Evolutionary conservation across 2,888 invertebrate genomes (phyloP).

Genomic region (Lasioglossum vierecki): DNA sequence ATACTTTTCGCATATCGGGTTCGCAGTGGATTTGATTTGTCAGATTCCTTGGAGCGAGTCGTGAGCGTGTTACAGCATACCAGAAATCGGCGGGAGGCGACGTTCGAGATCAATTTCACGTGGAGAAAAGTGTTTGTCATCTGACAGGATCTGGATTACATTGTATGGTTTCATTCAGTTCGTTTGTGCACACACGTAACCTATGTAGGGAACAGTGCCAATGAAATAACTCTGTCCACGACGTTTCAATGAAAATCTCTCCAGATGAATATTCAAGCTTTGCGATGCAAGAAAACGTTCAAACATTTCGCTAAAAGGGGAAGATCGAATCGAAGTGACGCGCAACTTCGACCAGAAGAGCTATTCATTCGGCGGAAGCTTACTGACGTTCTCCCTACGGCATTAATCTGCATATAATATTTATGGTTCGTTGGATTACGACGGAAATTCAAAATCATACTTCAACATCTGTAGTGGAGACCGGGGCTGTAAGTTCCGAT

Average conservation of each 20-base stretch:
- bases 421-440: not conserved
- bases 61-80: not conserved
- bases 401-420: not conserved
- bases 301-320: not conserved
- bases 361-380: not conserved
- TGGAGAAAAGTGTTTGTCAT: slow-evolving; percentile 23
- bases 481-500: too few species aligned
- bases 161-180: slow-evolving; percentile 16
- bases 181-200: not conserved
- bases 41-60: not conserved
- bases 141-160: slow-evolving; percentile 24
- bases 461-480: too few species aligned
- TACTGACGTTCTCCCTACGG: not conserved
- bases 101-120: slow-evolving; percentile 8
- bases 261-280: not conserved
- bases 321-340: not conserved
- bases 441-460: not conserved
- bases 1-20: not conserved
- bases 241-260: slow-evolving; percentile 2
- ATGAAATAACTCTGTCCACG: not conserved
- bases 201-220: not conserved
- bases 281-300: not conserved
- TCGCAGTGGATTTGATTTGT: slow-evolving; percentile 8
- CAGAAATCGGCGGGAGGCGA: not conserved
- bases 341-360: not conserved